phyloP scores from a whole-genome alignment of 2,888 invertebrate genomes.

The Ophonus ardosiacus region DNA sequence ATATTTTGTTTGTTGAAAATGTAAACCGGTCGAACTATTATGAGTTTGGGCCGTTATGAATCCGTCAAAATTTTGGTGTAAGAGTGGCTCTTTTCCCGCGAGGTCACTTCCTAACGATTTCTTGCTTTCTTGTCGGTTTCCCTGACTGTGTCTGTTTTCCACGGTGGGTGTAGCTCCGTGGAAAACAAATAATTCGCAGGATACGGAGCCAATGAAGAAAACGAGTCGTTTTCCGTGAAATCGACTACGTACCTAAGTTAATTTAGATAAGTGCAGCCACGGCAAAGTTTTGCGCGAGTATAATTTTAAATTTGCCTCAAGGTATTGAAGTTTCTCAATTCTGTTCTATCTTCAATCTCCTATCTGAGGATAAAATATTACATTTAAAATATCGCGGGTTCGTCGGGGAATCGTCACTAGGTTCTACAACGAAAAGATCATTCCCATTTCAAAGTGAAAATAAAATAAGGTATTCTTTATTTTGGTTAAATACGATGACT shows the following conservation, averaged over 20 bases:
- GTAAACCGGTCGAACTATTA: too few species aligned
- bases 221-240: constrained; percentile 50
- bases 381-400: constrained; percentile 31
- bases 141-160: too few species aligned
- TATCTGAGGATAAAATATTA: constrained; percentile 53
- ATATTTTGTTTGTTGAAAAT: too few species aligned
- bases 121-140: too few species aligned
- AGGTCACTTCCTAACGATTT: too few species aligned
- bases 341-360: constrained; percentile 72
- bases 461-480: too few species aligned
- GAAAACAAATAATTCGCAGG: constrained; percentile 59
- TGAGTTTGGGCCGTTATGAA: too few species aligned
- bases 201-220: constrained; percentile 62
- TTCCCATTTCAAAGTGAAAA: neutral
- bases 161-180: neutral
- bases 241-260: constrained; percentile 67
- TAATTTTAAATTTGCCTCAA: constrained; percentile 75
- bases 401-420: neutral
- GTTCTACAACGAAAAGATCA: neutral
- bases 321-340: constrained; percentile 75
- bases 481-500: too few species aligned
- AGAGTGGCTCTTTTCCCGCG: too few species aligned
- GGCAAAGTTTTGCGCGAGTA: constrained; percentile 73
- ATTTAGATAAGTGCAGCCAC: constrained; percentile 76
- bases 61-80: too few species aligned